These are phyloP conservation scores for Sturmia bella DNA, from an alignment of 2,888 invertebrate species.

Conservation along the genomic window DNA sequence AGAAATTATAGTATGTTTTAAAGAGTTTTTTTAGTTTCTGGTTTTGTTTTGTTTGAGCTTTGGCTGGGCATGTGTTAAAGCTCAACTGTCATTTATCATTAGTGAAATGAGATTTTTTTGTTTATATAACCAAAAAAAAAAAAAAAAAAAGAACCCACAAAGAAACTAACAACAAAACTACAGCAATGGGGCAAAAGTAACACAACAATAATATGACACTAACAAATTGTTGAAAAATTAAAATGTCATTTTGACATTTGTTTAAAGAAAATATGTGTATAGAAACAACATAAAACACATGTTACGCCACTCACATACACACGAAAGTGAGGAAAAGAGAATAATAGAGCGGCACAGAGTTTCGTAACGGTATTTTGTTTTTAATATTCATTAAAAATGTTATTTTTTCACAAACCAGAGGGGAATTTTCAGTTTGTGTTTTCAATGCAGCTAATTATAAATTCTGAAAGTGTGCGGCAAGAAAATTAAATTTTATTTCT, in stretches of 20 bases:
- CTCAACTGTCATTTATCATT: constrained; percentile 70
- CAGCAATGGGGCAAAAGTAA: background rate
- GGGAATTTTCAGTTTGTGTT: constrained; percentile 40
- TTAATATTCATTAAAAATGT: constrained; percentile 49
- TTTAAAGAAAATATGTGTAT: background rate
- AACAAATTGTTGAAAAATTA: constrained; percentile 65
- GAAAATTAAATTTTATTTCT: constrained; percentile 19
- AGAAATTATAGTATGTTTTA: too few species aligned
- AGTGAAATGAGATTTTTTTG: constrained; percentile 66
- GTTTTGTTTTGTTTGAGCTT: constrained; percentile 7
- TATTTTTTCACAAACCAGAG: background rate
- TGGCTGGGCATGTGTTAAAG: constrained; percentile 56
- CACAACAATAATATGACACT: constrained; percentile 51
- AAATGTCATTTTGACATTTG: constrained; percentile 68
- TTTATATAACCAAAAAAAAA: constrained; percentile 55
- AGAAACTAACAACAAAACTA: constrained; percentile 14
- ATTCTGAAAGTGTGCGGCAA: constrained; percentile 39
- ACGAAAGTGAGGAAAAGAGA: background rate
- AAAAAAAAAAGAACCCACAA: constrained; percentile 38
- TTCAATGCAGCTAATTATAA: constrained; percentile 47
- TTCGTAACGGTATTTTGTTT: constrained; percentile 48
- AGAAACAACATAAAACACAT: background rate
- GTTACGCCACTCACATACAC: background rate
- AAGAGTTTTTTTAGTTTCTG: background rate
- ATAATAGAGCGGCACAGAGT: background rate